A percentile compares a stretch with the other conserved stretches of the same genome.
Evolutionary conservation across 2,113 vertebrate genomes (phyloP).

Genomic region (Rhipidura dahli): DNA sequence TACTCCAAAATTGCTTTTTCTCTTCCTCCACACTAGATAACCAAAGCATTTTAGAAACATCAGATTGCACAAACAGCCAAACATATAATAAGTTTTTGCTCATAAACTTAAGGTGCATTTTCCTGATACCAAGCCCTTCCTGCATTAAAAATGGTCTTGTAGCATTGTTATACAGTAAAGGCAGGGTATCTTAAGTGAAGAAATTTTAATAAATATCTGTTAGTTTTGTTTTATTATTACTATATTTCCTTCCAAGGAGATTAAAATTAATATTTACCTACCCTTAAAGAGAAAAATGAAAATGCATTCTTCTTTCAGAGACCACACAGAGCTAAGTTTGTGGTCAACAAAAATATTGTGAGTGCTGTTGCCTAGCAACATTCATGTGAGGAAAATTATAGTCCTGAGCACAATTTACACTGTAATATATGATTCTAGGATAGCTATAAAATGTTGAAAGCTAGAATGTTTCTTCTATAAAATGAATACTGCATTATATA

Average conservation of each 20-base stretch:
- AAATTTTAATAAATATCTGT: neutral
- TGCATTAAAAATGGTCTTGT: neutral
- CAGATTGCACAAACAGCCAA: neutral
- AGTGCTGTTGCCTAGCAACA: constrained; percentile 71
- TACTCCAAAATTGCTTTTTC: neutral
- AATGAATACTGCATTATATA: neutral
- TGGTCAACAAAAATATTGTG: constrained; percentile 67
- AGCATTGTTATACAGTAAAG: neutral
- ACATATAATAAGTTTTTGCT: neutral
- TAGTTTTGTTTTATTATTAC: neutral
- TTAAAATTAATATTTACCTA: constrained; percentile 4
- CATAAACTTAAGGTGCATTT: neutral
- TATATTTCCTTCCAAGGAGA: neutral
- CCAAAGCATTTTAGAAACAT: neutral
- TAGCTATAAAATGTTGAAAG: constrained; percentile 15
- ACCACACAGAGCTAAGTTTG: constrained; percentile 34
- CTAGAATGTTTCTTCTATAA: neutral
- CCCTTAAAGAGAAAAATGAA: neutral
- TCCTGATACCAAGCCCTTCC: neutral
- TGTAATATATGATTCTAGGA: neutral
- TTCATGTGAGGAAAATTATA: constrained; percentile 35
- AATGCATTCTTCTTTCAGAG: neutral
- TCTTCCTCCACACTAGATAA: neutral
- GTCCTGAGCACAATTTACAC: constrained; percentile 28
- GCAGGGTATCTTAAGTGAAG: neutral